Base-by-base conservation (phyloP, 2,888 invertebrate species). In the Ecliptopera silaceata region DNA sequence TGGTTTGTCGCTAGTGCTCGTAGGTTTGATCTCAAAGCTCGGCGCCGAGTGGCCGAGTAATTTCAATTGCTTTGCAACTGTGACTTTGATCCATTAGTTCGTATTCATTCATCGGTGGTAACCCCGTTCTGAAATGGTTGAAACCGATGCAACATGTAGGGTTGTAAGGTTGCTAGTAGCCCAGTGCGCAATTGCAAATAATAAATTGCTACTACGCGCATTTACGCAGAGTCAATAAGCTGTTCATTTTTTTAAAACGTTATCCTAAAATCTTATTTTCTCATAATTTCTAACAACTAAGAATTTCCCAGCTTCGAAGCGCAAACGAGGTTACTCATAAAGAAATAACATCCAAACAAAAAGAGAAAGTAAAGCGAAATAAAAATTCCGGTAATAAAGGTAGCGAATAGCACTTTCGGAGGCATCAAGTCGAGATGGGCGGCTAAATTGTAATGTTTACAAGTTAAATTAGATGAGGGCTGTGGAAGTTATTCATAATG, bases 381-480 rank as follows among this genome's bases (percentile, higher is more conserved):
- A 80, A 82, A 82, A 85, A 80, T 76, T 76, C 74, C 59, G 63
- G 74, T 74, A 79, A 81, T 81, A 79, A 82, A 82, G 79, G 81
- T 80, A 75, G 77, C 72, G 77, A 83, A 84, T 83, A 81, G 83
- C 82, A 82, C 81, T 84, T 84, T 82, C 67, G 75, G 78, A 80
- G 75, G 80, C 82, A 83, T 84, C 85, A 84, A 84, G 79, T 79
- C 78, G 84, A 79, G 80, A 82, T 84, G 82, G 82, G 77, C 75
- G 81, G 68, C 82, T 85, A 83, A 86, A 87, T 86, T 84, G 84
- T 86, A 84, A 86, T 85, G 86, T 86, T 87, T 86, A 87, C 87
- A 86, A 87, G 87, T 87, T 87, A 86, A 87, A 87, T 87, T 85
- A 86, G 86, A 84, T 79, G 84, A 82, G 80, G 79, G 76, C 75